Base-by-base conservation (phyloP, 2,113 vertebrate species). In the Madoqua kirkii region DNA sequence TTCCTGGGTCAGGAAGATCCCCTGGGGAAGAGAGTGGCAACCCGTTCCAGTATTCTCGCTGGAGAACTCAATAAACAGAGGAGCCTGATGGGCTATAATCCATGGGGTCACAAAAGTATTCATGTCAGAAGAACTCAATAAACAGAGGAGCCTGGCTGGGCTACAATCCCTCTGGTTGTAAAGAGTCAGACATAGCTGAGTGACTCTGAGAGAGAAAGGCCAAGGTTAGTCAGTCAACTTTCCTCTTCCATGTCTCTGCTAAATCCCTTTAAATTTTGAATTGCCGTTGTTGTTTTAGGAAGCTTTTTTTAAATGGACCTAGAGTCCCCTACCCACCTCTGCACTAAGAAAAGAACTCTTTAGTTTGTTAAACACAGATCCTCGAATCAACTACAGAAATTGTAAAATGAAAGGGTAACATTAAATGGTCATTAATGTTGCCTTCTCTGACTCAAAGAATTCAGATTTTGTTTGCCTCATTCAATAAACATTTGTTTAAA, bases 401-500 rank as follows among this genome's bases (percentile, higher is more conserved):
- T 83, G 40, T 19, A 27, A 54, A 62, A 16, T 48, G 10, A 96
- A 45, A 59, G 14, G 15, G 57, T n/a, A 78, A 14, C 23, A 52
- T 78, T 33, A 55, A 90, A 81, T 83, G 71, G 25, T 54, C 86
- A 48, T 6, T 92, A 67, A 52, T 33, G 55, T 74, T 87, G 52
- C 59, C n/a, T 52, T 82, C 93, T 95, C 95, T 82, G 71, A 95
- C 71, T 78, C 33, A 89, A 92, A 74, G 11, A 93, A 86, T 86
- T 88, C 82, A 93, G 76, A 17, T 79, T 93, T 87, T 91, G 36
- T 91, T 96, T 84, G 25, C 62, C 79, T 95, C 48, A 89, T 92
- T 97, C 85, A 88, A 91, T 89, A 95, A 86, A 81, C 94, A 90
- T 71, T 97, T 97, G 43, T 82, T 97, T 91, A 97, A 96, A 48